Conservation (phyloP, 2,797 vertebrate genomes). For the Adrianichthys oophorus region DNA sequence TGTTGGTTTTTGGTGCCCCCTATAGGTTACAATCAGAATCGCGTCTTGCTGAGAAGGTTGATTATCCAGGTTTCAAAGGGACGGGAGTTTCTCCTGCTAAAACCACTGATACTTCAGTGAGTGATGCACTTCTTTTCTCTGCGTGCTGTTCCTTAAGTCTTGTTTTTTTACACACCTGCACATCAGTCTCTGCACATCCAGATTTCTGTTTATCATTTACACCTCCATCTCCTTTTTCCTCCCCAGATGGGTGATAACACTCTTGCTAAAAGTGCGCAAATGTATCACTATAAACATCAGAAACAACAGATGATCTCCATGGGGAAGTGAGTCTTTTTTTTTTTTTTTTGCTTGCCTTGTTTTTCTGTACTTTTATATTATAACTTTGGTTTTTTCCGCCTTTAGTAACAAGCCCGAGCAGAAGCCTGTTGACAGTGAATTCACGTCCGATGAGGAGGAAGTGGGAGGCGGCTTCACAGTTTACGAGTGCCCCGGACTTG, state of each 20-base stretch:
- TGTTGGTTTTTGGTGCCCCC: neutral
- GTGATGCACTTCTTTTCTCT: neutral
- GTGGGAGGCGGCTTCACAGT: slow-evolving; percentile 95
- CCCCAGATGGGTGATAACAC: slow-evolving; percentile 86
- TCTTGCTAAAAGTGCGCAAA: slow-evolving; percentile 90
- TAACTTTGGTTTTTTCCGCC: neutral
- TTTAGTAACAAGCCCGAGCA: slow-evolving; percentile 87
- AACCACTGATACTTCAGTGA: slow-evolving; percentile 76
- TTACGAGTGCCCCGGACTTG: slow-evolving; percentile 94
- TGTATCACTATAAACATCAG: slow-evolving; percentile 98
- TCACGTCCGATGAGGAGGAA: slow-evolving; percentile 90
- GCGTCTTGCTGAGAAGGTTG: slow-evolving; percentile 83
- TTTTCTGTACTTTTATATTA: too few relatives aligned
- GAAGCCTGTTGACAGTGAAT: slow-evolving; percentile 78
- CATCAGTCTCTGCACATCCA: neutral
- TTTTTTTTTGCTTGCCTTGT: too few relatives aligned
- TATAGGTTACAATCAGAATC: slow-evolving; percentile 84
- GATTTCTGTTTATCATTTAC: slow-evolving; percentile 2
- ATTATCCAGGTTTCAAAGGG: slow-evolving; percentile 80
- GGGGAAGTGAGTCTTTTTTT: slow-evolving; percentile 80
- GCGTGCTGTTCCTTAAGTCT: neutral
- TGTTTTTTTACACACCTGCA: slow-evolving; percentile 10
- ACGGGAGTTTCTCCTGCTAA: slow-evolving; percentile 38
- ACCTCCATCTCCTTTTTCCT: slow-evolving; percentile 13
- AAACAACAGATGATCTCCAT: slow-evolving; percentile 95